Evolutionary conservation across 2,888 invertebrate species (phyloP).

Genomic region (Eueremaeus valkanovi): DNA sequence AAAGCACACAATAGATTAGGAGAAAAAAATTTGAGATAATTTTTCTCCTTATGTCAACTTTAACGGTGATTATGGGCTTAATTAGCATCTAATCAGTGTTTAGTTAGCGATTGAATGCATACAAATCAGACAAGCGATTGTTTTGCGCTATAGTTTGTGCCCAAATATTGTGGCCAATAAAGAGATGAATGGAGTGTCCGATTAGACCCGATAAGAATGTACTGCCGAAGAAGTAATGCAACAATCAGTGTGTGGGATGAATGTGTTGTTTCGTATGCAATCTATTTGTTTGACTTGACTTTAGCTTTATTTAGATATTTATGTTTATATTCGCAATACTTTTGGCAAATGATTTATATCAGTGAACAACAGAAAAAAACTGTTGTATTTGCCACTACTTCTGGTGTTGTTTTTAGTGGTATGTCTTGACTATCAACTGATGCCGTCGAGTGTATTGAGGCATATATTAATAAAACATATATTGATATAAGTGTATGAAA

Average conservation of each 20-base stretch:
- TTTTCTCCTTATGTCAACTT: not conserved
- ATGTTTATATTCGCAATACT: not conserved
- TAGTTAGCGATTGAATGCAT: not conserved
- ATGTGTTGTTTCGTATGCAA: not conserved
- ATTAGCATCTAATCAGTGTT: not conserved
- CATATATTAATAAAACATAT: constrained; percentile 10
- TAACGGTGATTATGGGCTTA: not conserved
- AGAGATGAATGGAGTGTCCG: not conserved
- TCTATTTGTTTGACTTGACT: not conserved
- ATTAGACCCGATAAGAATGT: not conserved
- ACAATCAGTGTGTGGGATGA: not conserved
- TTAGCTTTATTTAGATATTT: not conserved
- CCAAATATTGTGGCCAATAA: not conserved
- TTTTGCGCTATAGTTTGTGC: not conserved
- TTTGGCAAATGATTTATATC: constrained; percentile 9
- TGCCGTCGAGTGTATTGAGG: not conserved
- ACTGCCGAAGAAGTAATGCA: too few species aligned
- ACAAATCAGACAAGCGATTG: not conserved
- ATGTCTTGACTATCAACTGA: not conserved
- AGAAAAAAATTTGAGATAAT: not conserved
- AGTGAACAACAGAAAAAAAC: not conserved
- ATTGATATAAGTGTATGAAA: not conserved
- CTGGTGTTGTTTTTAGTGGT: not conserved
- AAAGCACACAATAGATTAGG: too few species aligned
- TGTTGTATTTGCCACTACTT: not conserved